Evolutionary conservation across 1,140 invertebrate species (phyloP).

Genomic region (Trypoxylus dichotomus): DNA sequence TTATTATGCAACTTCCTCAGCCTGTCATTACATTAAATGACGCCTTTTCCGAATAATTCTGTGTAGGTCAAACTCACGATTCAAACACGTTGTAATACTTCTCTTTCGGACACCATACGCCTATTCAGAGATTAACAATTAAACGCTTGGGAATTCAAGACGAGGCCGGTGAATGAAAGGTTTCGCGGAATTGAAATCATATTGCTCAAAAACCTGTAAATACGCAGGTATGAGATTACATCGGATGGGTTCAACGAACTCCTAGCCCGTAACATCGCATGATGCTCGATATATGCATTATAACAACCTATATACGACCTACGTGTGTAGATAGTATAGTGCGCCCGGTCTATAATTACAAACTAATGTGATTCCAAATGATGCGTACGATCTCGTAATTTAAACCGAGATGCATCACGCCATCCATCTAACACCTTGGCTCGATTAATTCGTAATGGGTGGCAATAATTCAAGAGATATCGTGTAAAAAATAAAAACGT

Average conservation of each 20-base stretch:
- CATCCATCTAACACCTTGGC: neutral
- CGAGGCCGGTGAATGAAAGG: neutral
- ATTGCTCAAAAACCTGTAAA: constrained; percentile 7
- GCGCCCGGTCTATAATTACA: neutral
- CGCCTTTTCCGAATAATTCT: no score
- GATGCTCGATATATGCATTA: neutral
- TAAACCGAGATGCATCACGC: neutral
- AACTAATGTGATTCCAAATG: neutral
- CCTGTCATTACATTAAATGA: no score
- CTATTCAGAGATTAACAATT: no score
- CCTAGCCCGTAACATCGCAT: neutral
- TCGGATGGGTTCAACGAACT: neutral
- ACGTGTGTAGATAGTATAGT: neutral
- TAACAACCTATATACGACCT: neutral
- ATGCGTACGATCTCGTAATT: neutral
- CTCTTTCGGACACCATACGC: no score
- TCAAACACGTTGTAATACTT: no score
- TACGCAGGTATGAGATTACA: neutral
- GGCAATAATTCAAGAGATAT: neutral
- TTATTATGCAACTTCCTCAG: no score
- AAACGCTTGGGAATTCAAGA: neutral
- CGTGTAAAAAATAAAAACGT: neutral
- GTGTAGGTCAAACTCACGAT: no score
- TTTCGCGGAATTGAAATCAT: neutral
- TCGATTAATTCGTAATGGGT: neutral